Evolutionary conservation across 2,888 invertebrate species (phyloP), one percentile per base, ranked within the genome.

Genomic region (Dasypogon diadema): DNA sequence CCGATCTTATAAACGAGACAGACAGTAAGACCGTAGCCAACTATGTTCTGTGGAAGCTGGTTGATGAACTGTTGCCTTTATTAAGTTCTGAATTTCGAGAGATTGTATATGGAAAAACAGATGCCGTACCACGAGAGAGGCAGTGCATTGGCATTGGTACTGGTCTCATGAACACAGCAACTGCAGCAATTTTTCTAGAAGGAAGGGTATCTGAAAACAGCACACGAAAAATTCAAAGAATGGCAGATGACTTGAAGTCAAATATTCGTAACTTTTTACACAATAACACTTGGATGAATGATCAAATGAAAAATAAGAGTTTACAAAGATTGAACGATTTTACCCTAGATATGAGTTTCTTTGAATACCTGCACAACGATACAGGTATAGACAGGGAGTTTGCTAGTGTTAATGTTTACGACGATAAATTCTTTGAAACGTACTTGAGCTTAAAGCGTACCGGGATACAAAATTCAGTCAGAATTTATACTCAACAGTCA

Each of bases 381-480:
- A 26, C 58, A 2, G 2, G 24, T 5, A 2, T 58, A 16, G 58
- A 58, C 26, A 10, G 30, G 6, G 58, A 58, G 2, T 58, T 16
- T 2, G n/a, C n/a, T 26, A n/a, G 14, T 1, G 30, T 26, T n/a
- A 30, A 58, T 1, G 16, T 58, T 1, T n/a, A 58, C 8, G 12
- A 58, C 6, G 26, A 58, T 16, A 30, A 58, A 5, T 58, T 58
- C 16, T 58, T 58, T 26, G 58, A 58, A 30, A 26, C 58, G 1
- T 58, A 30, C 16, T 8, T 58, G 14, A 16, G 2, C 1, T 58
- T 58, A 14, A 24, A 26, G 10, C 6, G 3, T 1, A 6, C 30
- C 6, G 26, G 12, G 1, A 8, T 10, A 2, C n/a, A 58, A 58
- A 24, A 4, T 14, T 58, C n/a, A 2, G 16, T 16, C 24, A 58